Percentiles rank a stretch among this genome's conserved stretches.
Evolutionary conservation across 2,113 vertebrate species (phyloP).

Genomic region (Mohoua ochrocephala): DNA sequence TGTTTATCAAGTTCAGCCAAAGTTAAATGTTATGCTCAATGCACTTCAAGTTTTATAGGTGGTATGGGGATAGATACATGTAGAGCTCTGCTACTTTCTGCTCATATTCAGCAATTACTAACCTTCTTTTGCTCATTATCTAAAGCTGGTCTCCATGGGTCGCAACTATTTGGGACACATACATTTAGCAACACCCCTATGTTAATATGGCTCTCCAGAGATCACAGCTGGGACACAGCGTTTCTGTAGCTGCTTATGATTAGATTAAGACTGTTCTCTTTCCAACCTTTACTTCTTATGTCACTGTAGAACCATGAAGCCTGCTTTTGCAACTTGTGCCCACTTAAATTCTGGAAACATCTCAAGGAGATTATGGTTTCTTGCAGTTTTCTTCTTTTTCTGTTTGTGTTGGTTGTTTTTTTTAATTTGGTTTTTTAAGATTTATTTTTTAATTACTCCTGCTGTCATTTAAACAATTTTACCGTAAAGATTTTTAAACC

Average conservation of each 20-base stretch:
- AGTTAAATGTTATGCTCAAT: slow-evolving; percentile 42
- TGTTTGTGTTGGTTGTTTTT: background rate
- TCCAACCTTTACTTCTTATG: background rate
- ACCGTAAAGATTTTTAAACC: background rate
- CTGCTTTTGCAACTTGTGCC: background rate
- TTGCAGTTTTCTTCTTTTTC: background rate
- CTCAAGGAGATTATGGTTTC: background rate
- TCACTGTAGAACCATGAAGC: background rate
- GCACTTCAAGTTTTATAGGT: slow-evolving; percentile 43
- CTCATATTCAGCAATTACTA: background rate
- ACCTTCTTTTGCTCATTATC: slow-evolving; percentile 4
- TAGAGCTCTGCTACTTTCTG: slow-evolving; percentile 7
- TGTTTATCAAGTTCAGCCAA: slow-evolving; percentile 53
- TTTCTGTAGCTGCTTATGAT: slow-evolving; percentile 25
- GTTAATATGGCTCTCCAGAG: slow-evolving; percentile 11
- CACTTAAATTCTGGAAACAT: background rate
- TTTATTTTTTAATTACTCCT: background rate
- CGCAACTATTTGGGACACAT: slow-evolving; percentile 20
- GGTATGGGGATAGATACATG: slow-evolving; percentile 38
- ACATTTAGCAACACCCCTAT: slow-evolving; percentile 20
- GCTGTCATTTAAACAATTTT: background rate
- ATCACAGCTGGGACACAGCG: slow-evolving; percentile 17
- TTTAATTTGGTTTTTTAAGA: background rate
- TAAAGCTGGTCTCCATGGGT: background rate
- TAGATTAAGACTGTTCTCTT: background rate